Conservation (phyloP, 2,888 invertebrate species). For the Drosophila meridiana region DNA sequence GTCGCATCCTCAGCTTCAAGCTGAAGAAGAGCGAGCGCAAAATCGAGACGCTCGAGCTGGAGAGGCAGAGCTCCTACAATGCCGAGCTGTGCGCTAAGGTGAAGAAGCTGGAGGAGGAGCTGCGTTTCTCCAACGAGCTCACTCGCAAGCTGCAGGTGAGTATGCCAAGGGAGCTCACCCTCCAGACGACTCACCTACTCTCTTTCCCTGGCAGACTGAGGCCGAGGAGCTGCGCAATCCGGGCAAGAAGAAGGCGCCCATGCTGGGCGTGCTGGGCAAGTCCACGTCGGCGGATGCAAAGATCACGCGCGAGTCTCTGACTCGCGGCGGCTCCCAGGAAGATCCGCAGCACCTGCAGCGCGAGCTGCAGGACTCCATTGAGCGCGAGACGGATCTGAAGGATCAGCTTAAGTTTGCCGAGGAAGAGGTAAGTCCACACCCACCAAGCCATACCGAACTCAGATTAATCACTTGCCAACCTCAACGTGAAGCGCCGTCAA, state of each 20-base stretch:
- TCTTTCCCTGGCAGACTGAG: constrained; percentile 70
- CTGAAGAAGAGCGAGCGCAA: constrained; percentile 97
- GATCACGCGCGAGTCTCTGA: constrained; percentile 90
- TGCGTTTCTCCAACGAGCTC: constrained; percentile 92
- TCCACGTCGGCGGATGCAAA: constrained; percentile 89
- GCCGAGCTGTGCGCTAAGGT: constrained; percentile 89
- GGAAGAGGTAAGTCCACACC: constrained; percentile 89
- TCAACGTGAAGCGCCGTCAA: constrained; percentile 50
- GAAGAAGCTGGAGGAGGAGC: constrained; percentile 93
- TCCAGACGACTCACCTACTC: neutral
- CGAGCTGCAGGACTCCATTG: constrained; percentile 95
- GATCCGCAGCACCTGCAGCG: constrained; percentile 92
- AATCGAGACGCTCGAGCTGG: constrained; percentile 93
- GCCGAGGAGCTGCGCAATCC: constrained; percentile 83
- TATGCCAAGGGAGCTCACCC: neutral
- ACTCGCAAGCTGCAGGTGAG: constrained; percentile 88
- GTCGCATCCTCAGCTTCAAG: constrained; percentile 98
- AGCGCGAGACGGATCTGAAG: constrained; percentile 96
- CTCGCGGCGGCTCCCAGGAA: constrained; percentile 92
- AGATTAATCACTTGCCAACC: constrained; percentile 43
- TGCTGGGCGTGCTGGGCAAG: constrained; percentile 87
- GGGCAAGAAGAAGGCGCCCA: constrained; percentile 87
- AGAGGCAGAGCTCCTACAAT: constrained; percentile 89
- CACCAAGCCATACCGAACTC: neutral
- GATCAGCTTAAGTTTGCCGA: constrained; percentile 97